Percentiles rank a stretch among this genome's conserved stretches.
phyloP scores from a whole-genome alignment of 2,888 invertebrate species.

The Meganola albula region DNA sequence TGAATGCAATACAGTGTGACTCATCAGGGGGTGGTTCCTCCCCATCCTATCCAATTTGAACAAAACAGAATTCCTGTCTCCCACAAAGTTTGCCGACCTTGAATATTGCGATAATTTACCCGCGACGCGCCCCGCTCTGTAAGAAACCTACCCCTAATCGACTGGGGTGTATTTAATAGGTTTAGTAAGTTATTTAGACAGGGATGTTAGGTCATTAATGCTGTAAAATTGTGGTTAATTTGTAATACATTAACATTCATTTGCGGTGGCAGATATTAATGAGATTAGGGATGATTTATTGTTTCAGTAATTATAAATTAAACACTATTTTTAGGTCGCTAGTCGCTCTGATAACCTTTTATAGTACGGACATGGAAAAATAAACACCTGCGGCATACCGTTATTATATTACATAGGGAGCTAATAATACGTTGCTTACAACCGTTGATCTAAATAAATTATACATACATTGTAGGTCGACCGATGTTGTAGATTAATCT shows the following conservation, averaged over 20 bases:
- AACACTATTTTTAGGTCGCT: too few species aligned
- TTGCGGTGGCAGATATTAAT: too few species aligned
- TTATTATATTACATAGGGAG: too few species aligned
- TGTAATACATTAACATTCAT: constrained; percentile 33
- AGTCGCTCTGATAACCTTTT: too few species aligned
- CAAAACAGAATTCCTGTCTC: constrained; percentile 36
- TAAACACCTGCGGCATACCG: too few species aligned
- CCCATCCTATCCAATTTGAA: constrained; percentile 26
- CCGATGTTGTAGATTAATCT: too few species aligned
- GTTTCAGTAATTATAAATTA: too few species aligned
- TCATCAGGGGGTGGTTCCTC: constrained; percentile 26
- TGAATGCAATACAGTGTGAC: constrained; percentile 40
- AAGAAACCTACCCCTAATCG: constrained; percentile 44
- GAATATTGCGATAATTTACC: constrained; percentile 41
- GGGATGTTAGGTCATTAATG: constrained; percentile 38
- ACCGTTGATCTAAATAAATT: too few species aligned
- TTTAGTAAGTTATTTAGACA: constrained; percentile 34
- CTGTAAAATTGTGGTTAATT: constrained; percentile 34
- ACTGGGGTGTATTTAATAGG: constrained; percentile 40
- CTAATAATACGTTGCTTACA: too few species aligned
- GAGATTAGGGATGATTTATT: too few species aligned
- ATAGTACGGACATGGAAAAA: too few species aligned
- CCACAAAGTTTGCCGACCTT: constrained; percentile 43
- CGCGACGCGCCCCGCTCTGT: constrained; percentile 27
- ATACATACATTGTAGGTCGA: too few species aligned